Conservation (phyloP, 1,140 invertebrate genomes). For the Aphis craccivora region DNA sequence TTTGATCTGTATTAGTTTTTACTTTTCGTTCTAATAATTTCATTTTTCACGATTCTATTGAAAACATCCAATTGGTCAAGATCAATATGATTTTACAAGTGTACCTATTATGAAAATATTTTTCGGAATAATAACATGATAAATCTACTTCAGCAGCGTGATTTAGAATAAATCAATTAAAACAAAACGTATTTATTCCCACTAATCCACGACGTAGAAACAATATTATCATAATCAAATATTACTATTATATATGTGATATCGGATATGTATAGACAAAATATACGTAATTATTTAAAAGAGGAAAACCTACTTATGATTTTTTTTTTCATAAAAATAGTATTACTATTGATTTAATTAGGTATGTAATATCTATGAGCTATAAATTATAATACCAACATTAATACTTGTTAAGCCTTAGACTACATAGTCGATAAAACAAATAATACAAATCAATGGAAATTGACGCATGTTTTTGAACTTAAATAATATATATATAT, state of each 20-base stretch:
- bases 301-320: not conserved
- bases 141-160: not conserved
- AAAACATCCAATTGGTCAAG: not conserved
- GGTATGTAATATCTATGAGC: not conserved
- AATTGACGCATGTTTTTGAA: not conserved
- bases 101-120: not conserved
- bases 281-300: not conserved
- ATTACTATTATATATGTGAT: not conserved
- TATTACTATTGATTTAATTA: not conserved
- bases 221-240: slow-evolving; percentile 18
- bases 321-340: not conserved
- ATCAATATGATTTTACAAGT: not conserved
- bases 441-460: not conserved
- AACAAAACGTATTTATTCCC: not conserved
- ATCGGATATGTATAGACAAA: not conserved
- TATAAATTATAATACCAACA: not conserved
- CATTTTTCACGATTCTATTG: not conserved
- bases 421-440: not conserved
- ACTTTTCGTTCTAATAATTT: not conserved
- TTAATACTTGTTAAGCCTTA: not conserved
- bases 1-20: not conserved
- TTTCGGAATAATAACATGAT: not conserved
- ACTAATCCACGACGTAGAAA: not conserved
- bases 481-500: not conserved
- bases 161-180: not conserved